Evolutionary conservation across 2,797 vertebrate genomes (phyloP).

Genomic region (Eulemur albifrons): DNA sequence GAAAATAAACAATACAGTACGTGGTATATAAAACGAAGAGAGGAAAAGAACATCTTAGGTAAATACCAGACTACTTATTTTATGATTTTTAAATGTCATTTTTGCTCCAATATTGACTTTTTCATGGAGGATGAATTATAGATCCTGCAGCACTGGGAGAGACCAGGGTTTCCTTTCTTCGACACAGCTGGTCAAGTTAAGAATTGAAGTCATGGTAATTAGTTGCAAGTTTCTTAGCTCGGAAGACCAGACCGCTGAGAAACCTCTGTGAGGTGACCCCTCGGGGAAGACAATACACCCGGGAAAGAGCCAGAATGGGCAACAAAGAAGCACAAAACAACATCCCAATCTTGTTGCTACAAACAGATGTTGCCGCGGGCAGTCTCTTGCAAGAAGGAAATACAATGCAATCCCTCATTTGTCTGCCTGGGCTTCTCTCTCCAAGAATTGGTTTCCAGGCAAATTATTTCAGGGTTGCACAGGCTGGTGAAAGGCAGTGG

Average conservation of each 20-base stretch:
- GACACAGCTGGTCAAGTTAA: conserved; percentile 79
- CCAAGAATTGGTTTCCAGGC: conserved; percentile 58
- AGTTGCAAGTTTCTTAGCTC: conserved; percentile 70
- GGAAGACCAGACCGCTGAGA: conserved; percentile 44
- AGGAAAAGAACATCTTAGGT: conserved; percentile 81
- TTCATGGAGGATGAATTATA: conserved; percentile 84
- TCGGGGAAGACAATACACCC: conserved; percentile 50
- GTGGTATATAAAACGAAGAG: conserved; percentile 74
- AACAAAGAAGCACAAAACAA: conserved; percentile 12
- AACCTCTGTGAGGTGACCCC: conserved; percentile 68
- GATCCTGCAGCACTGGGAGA: conserved; percentile 80
- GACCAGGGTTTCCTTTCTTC: conserved; percentile 68
- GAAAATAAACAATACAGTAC: conserved; percentile 77
- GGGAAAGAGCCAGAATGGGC: conserved; percentile 25
- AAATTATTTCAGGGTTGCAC: conserved; percentile 52
- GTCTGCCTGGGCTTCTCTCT: conserved; percentile 61
- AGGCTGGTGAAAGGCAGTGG: conserved; percentile 34
- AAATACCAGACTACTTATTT: conserved; percentile 88
- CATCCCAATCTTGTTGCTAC: conserved; percentile 58
- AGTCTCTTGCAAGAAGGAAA: conserved; percentile 50
- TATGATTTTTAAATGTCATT: conserved; percentile 89
- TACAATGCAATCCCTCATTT: conserved; percentile 29
- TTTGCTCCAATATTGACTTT: conserved; percentile 88
- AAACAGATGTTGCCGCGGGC: conserved; percentile 67
- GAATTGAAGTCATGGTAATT: conserved; percentile 82